Evolutionary conservation across 2,888 invertebrate species (phyloP).

Genomic region (Linnaemya tessellans): DNA sequence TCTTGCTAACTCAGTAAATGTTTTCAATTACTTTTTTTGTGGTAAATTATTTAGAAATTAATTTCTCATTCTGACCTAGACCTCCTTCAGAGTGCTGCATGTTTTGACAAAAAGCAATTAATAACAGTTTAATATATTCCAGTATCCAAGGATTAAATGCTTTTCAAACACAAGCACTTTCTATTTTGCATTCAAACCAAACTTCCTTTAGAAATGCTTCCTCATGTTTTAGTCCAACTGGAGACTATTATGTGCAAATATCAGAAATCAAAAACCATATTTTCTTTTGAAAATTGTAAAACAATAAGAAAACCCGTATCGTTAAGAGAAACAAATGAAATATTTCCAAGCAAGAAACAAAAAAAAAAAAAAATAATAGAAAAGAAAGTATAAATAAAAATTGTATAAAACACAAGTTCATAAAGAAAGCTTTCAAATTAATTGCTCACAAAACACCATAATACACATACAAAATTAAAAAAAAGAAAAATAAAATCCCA

Average conservation of each 20-base stretch:
- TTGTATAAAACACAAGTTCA: conserved; percentile 11
- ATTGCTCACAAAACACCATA: conserved; percentile 55
- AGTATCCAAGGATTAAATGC: background rate
- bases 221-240: background rate
- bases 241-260: conserved; percentile 9
- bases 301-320: conserved; percentile 29
- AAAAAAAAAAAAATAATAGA: no score
- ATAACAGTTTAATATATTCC: conserved; percentile 16
- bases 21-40: no score
- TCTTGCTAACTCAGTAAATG: no score
- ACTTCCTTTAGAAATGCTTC: background rate
- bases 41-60: no score
- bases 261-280: conserved; percentile 35
- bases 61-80: conserved; percentile 17
- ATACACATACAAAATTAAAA: conserved; percentile 3
- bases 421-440: conserved; percentile 70
- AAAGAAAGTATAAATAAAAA: conserved; percentile 7
- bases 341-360: conserved; percentile 38
- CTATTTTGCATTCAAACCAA: background rate
- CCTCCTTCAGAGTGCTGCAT: background rate
- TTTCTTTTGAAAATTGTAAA: conserved; percentile 31
- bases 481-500: conserved; percentile 13
- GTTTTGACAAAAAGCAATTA: background rate
- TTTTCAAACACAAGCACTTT: background rate
- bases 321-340: conserved; percentile 56